Base-by-base conservation (phyloP, 2,113 vertebrate genomes). In the Chionomys nivalis region DNA sequence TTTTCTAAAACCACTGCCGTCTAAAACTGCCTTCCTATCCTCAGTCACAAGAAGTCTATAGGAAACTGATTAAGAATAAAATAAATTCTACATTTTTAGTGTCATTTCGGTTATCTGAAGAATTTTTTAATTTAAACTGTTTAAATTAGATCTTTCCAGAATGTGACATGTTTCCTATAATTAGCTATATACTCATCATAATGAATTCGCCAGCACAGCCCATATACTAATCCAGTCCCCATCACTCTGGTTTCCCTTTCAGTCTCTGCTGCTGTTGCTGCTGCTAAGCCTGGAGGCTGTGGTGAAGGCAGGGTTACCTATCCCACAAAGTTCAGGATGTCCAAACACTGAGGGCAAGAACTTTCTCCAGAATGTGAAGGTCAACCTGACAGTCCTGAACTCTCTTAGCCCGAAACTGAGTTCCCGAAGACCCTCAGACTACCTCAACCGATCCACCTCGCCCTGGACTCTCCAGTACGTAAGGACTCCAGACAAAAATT, bases 381-480 rank as follows among this genome's bases (percentile, higher is more conserved):
- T 99, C 94, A 98, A 98, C 81, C n/a, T 98, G 72, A 98, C 89
- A 93, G 97, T 98, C 70, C 88, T 82, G 68, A 97, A 14, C 90
- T 17, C 2, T 0, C 85, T 82, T 61, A 96, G 11, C 87, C 24
- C 0, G 0, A 97, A 87, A 26, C 89, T 44, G 21, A 94, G 66
- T n/a, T 88, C 72, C 89, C 96, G 10, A 91, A 2, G 1, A 1
- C 11, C 55, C 0, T 83, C 12, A 0, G 87, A 98, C 85, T 78
- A 98, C 95, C 94, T 91, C 96, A 98, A 65, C 9, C 97, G 98
- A 0, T 99, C 99, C 5, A 97, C 98, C 36, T 96, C 99, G 33
- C 99, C 98, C 0, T 99, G 99, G 99, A 96, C 93, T 92, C 98
- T 98, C 95, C 98, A 96, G 99, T 99, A 98, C 11, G 96, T 98